Base-by-base conservation (phyloP, 2,888 invertebrate genomes). In the Danaus chrysippus region DNA sequence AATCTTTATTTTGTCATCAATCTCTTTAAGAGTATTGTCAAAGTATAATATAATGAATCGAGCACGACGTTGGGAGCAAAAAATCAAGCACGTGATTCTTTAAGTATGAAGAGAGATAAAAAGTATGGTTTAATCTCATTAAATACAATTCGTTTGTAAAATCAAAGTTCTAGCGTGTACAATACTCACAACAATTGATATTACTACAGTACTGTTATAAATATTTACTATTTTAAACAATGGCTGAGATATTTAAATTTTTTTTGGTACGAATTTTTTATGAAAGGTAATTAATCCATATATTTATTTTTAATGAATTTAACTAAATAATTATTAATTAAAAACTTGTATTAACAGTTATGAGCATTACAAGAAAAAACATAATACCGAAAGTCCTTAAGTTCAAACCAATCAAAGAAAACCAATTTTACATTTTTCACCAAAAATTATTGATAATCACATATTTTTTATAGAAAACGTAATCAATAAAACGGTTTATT, bases 401-500 rank as follows among this genome's bases (percentile, higher is more conserved):
- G 23, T 34, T 34, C 23, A 34, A 34, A 5, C 6, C 23, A 2
- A 34, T 1, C 23, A 46, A 15, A 46, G 15, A 12, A 13, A 13
- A 13, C 0, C 3, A 11, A n/a, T 46, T n/a, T 46, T 8, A 44
- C 8, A 12, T 9, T 10, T 17, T 17, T 1, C 1, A 9, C 17
- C 9, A 49, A 49, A 49, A 56, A 10, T 15, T 42, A 63, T 55
- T 60, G 34, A 42, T 34, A 65, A 52, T 63, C 65, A 61, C 65
- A 63, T 46, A 61, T 55, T 61, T 65, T 55, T 56, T 63, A 58
- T 46, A 59, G 42, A 54, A 61, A 65, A 58, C 56, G 23, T 34
- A 34, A 34, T 34, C 43, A 65, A 61, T 61, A 63, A 61, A 65
- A 42, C 42, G 54, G 58, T 61, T 52, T 52, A 19, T 46, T 58